Percentiles rank a stretch among this genome's conserved stretches.
These are phyloP conservation scores for Punctoribates punctum DNA, from an alignment of 2,888 invertebrate genomes.

Conservation along the genomic window DNA sequence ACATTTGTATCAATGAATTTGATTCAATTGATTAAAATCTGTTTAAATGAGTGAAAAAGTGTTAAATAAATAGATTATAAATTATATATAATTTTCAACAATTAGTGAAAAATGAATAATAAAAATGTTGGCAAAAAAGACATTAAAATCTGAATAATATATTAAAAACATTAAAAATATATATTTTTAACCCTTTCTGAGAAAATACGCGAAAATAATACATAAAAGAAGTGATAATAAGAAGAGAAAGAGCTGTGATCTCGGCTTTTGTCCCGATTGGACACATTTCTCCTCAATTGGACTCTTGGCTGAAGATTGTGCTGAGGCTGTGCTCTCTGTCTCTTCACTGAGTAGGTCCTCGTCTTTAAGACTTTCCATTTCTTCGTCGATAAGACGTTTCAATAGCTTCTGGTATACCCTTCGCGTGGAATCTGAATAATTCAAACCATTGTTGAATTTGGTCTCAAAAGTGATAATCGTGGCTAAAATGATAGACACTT, in stretches of 20 bases:
- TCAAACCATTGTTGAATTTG: background rate
- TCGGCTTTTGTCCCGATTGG: background rate
- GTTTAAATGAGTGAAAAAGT: too few species aligned
- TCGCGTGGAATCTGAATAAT: background rate
- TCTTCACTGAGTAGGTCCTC: background rate
- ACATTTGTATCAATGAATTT: too few species aligned
- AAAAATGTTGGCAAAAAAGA: too few species aligned
- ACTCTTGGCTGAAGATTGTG: background rate
- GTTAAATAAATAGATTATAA: too few species aligned
- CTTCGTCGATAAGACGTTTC: background rate
- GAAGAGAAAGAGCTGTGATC: background rate
- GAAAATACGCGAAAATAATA: slow-evolving; percentile 15
- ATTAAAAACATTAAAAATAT: too few species aligned
- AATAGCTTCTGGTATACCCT: background rate
- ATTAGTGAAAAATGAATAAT: too few species aligned
- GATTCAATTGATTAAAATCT: too few species aligned
- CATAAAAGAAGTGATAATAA: slow-evolving; percentile 7
- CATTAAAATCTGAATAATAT: too few species aligned
- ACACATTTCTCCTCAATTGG: background rate
- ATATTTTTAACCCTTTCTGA: background rate
- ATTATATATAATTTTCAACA: too few species aligned
- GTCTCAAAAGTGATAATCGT: background rate
- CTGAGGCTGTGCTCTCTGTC: background rate
- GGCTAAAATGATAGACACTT: background rate
- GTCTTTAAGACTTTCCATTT: background rate